These are phyloP conservation scores for Rhyzopertha dominica DNA, from an alignment of 1,140 invertebrate genomes.

Conservation along the genomic window DNA sequence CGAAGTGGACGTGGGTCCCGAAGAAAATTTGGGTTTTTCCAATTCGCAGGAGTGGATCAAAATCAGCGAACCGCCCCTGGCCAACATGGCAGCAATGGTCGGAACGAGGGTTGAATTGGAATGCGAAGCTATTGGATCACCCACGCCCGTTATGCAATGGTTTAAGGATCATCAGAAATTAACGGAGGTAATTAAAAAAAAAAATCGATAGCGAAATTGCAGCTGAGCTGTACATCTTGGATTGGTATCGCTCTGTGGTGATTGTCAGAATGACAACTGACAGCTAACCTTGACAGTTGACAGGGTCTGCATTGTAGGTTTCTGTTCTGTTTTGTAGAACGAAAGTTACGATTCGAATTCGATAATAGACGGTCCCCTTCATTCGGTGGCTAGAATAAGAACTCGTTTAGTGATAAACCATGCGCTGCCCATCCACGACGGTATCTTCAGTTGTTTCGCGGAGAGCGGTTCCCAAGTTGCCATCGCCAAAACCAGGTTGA, in stretches of 20 bases:
- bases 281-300: neutral
- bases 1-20: too few species aligned
- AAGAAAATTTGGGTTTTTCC: too few species aligned
- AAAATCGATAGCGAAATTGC: too few species aligned
- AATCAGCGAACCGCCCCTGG: slow-evolving; percentile 47
- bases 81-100: slow-evolving; percentile 41
- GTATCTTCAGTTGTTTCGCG: slow-evolving; percentile 68
- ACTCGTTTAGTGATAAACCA: slow-evolving; percentile 64
- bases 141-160: slow-evolving; percentile 65
- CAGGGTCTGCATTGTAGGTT: too few species aligned
- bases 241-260: too few species aligned
- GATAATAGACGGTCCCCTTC: slow-evolving; percentile 48
- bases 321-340: slow-evolving; percentile 31
- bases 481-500: slow-evolving; percentile 50
- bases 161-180: slow-evolving; percentile 55
- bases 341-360: slow-evolving; percentile 50
- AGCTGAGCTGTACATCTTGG: too few species aligned
- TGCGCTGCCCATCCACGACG: slow-evolving; percentile 53
- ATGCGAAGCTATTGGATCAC: slow-evolving; percentile 63
- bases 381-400: slow-evolving; percentile 55
- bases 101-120: slow-evolving; percentile 56
- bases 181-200: slow-evolving; percentile 59
- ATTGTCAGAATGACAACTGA: neutral
- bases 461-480: slow-evolving; percentile 55
- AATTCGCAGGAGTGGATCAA: slow-evolving; percentile 52